These are phyloP conservation scores for Latrodectus elegans DNA, from an alignment of 2,888 invertebrate species.

Conservation along the genomic window DNA sequence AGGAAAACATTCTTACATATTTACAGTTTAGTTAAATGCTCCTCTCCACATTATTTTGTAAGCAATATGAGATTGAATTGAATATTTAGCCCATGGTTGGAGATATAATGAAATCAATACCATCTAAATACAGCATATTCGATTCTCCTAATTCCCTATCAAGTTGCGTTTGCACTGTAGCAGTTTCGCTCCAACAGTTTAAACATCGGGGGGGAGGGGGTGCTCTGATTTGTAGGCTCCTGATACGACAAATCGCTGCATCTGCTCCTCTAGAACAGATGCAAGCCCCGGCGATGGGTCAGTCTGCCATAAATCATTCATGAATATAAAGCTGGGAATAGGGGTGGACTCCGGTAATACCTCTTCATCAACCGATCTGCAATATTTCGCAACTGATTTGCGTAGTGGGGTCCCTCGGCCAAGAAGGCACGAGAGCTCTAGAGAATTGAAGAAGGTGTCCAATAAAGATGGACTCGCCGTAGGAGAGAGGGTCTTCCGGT, in stretches of 20 bases:
- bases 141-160: too few species aligned
- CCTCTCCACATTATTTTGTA: too few species aligned
- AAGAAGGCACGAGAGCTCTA: slow-evolving; percentile 1
- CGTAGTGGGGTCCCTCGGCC: neutral
- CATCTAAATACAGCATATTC: too few species aligned
- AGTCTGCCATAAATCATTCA: slow-evolving; percentile 48
- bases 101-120: too few species aligned
- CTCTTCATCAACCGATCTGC: neutral
- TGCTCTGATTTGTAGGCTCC: neutral
- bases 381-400: neutral
- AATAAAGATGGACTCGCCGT: neutral
- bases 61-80: too few species aligned
- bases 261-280: slow-evolving; percentile 14
- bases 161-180: too few species aligned
- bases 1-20: too few species aligned
- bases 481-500: neutral
- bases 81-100: too few species aligned
- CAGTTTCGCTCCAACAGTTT: too few species aligned
- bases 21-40: too few species aligned
- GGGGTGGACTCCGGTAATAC: too few species aligned
- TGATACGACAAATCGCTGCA: slow-evolving; percentile 15
- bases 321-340: slow-evolving; percentile 4
- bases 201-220: too few species aligned
- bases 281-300: slow-evolving; percentile 28
- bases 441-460: slow-evolving; percentile 2